Evolutionary conservation across 2,113 vertebrate species (phyloP), one percentile per base, ranked within the genome.

Genomic region (Mugil cephalus): DNA sequence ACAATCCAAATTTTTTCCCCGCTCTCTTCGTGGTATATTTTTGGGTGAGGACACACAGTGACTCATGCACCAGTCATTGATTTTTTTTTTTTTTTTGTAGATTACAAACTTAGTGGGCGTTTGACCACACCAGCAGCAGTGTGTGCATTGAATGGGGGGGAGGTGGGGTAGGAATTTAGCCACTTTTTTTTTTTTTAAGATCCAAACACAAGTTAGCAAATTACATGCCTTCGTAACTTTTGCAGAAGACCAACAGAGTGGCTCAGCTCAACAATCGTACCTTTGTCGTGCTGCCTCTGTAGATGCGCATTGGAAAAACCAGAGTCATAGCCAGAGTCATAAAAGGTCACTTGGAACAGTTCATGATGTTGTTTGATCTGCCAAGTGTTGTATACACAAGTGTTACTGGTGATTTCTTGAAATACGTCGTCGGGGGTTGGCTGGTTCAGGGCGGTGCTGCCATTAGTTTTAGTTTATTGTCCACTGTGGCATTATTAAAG

Each of bases 221-320:
- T 89, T 84, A 85, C 77, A 69, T 77, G 85, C 6, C 67, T 48
- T 59, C 10, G 19, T 42, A 53, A 17, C 46, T 24, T 8, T 13
- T 19, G 61, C 18, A 47, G 52, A 39, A 11, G 73, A 81, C 87
- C 85, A 88, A 87, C 83, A 6, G 35, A 36, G 10, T 6, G 35
- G 51, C 70, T 67, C 2, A 30, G 11, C 65, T 73, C 55, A 69
- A 84, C 89, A 89, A 60, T 40, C 78, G 55, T 47, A 43, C 30
- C 79, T 88, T 86, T 88, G 83, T 86, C 19, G 0, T 6, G 35
- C 51, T 45, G 60, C 59, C 36, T 30, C 24, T 54, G 65, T 62
- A 14, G 66, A 79, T 79, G 76, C 56, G 64, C 38, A 85, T 88
- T n/a, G 74, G 86, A 87, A 87, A 86, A 89, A 89, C 78, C 62